Evolutionary conservation across 2,888 invertebrate genomes (phyloP).

Genomic region (Galerucella nymphaeae): DNA sequence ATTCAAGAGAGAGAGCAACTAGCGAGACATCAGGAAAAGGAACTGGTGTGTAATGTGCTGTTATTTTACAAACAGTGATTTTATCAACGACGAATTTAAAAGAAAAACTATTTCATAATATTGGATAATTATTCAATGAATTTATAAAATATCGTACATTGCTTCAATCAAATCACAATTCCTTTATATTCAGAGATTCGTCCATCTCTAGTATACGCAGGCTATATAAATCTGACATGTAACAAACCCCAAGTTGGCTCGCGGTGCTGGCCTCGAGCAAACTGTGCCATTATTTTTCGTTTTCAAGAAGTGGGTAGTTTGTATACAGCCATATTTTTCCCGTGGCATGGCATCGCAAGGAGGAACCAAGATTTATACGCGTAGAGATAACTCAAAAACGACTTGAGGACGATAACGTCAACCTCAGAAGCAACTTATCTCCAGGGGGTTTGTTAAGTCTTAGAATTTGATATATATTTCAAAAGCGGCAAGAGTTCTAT

Average conservation of each 20-base stretch:
- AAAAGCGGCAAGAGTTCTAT: neutral
- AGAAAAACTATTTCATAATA: too few relatives aligned
- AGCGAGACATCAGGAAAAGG: slow-evolving; percentile 58
- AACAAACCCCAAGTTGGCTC: slow-evolving; percentile 53
- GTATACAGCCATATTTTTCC: slow-evolving; percentile 60
- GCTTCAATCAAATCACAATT: neutral
- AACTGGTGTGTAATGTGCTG: slow-evolving; percentile 58
- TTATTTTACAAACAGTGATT: slow-evolving; percentile 27
- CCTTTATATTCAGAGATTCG: slow-evolving; percentile 36
- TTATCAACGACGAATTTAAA: neutral
- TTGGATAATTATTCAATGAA: too few relatives aligned
- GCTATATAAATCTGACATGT: slow-evolving; percentile 57
- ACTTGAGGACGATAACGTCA: slow-evolving; percentile 62
- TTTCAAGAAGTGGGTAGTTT: slow-evolving; percentile 59
- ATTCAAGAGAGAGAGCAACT: slow-evolving; percentile 63
- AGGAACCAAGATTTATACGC: slow-evolving; percentile 62
- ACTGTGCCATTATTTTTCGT: slow-evolving; percentile 59
- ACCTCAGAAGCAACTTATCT: slow-evolving; percentile 61
- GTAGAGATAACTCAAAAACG: slow-evolving; percentile 57
- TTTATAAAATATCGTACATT: neutral
- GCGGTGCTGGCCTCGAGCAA: slow-evolving; percentile 56
- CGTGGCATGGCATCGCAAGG: slow-evolving; percentile 54
- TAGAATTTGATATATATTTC: slow-evolving; percentile 51
- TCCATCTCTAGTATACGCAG: slow-evolving; percentile 43
- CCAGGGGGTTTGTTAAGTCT: slow-evolving; percentile 58